Evolutionary conservation across 2,888 invertebrate genomes (phyloP).

Genomic region (Parthenolecanium corni): DNA sequence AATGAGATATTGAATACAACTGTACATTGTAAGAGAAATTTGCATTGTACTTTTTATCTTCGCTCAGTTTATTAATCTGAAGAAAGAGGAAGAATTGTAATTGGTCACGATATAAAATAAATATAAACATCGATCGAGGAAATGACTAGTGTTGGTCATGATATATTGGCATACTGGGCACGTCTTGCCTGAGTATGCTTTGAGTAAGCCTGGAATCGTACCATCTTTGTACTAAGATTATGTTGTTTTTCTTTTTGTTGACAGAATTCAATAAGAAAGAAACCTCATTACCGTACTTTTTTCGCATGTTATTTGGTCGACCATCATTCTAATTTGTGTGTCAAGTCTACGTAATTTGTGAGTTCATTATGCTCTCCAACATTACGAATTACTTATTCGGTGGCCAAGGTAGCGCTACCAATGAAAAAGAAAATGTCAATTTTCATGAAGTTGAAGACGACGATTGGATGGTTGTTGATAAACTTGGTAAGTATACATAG

Average conservation of each 20-base stretch:
- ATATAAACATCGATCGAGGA: constrained; percentile 2
- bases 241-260: constrained; percentile 1
- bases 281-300: neutral
- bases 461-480: constrained; percentile 26
- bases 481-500: constrained; percentile 8
- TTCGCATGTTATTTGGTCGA: neutral
- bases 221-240: neutral
- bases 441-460: constrained; percentile 28
- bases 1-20: too few species aligned
- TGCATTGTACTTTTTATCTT: too few species aligned
- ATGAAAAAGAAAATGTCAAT: constrained; percentile 11
- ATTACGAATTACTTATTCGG: constrained; percentile 25
- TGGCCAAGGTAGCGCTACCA: constrained; percentile 3
- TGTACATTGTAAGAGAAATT: too few species aligned
- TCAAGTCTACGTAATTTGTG: neutral
- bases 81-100: neutral
- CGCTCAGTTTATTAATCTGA: too few species aligned
- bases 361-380: constrained; percentile 16
- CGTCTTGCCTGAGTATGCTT: too few species aligned
- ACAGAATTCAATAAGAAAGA: constrained; percentile 9
- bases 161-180: too few species aligned
- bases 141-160: neutral
- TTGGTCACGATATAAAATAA: constrained; percentile 1
- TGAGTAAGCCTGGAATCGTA: too few species aligned
- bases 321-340: too few species aligned